Evolutionary conservation across 2,888 invertebrate species (phyloP), one percentile per base, ranked within the genome.

Genomic region (Gymnosoma rotundatum): DNA sequence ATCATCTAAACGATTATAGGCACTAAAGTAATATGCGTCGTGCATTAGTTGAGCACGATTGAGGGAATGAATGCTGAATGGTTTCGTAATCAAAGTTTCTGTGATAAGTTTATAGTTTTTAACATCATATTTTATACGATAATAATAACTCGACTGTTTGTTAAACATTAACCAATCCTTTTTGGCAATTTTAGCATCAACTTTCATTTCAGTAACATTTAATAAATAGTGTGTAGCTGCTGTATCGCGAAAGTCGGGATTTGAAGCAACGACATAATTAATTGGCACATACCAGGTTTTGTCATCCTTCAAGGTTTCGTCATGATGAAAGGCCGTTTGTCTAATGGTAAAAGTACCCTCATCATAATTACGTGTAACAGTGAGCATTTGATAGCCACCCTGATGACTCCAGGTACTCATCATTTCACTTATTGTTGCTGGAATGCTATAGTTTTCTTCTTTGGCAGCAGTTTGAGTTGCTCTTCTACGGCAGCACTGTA

Each of bases 91-190:
- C 7, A 48, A 48, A 48, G 16, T 14, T 16, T 48, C 48, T 48
- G n/a, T 48, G 48, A 48, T 48, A n/a, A 48, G n/a, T n/a, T 48
- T 48, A 16, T n/a, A 97, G 89, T 96, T 96, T 0, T 90, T 89
- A 0, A 88, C 86, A 60, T 96, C 96, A 87, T 97, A 97, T 88
- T 95, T 95, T 4, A 96, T 94, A 88, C 96, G 93, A 92, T 95
- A 96, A 89, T 90, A 91, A 10, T 91, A 90, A 0, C 89, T 91
- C 0, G 90, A 90, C 69, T 92, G 91, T 73, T 91, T 92, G 86
- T 92, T 92, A 9, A 92, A 58, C 6, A 92, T 88, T 21, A 92
- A 42, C 92, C 92, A 92, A 9, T 90, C 90, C 0, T 88, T 83
- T 0, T n/a, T 67, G 0, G 42, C 21, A 6, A 89, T 16, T 0